These are phyloP conservation scores for Cecidostiba fungosa DNA, from an alignment of 2,888 invertebrate genomes.

Conservation along the genomic window DNA sequence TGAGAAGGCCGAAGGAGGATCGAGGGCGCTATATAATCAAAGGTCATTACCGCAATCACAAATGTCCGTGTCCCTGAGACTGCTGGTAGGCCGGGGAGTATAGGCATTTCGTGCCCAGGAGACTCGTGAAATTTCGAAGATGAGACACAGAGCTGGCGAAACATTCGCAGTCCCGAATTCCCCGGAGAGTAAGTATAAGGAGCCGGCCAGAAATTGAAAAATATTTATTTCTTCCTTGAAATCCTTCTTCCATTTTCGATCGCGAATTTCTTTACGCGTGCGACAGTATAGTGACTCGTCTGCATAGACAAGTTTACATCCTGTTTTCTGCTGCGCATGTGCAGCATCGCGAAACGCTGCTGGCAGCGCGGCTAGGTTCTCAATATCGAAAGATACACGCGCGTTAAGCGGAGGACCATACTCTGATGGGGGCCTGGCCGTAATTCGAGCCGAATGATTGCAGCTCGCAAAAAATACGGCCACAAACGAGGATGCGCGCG, in stretches of 20 bases:
- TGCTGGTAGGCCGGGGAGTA: neutral
- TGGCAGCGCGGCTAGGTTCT: neutral
- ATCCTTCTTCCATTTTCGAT: too few species aligned
- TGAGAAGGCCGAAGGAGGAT: neutral
- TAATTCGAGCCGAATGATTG: conserved; percentile 77
- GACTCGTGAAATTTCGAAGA: conserved; percentile 13
- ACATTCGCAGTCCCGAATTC: neutral
- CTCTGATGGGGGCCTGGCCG: conserved; percentile 69
- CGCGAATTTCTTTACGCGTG: too few species aligned
- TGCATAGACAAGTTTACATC: too few species aligned
- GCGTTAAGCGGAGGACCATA: conserved; percentile 65
- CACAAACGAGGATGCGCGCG: conserved; percentile 69
- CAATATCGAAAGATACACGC: conserved; percentile 5
- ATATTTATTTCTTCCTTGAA: neutral
- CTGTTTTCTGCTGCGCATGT: too few species aligned
- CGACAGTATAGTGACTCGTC: neutral
- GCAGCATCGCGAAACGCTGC: neutral
- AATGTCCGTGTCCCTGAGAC: conserved; percentile 65
- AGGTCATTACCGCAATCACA: conserved; percentile 65
- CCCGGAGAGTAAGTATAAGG: neutral
- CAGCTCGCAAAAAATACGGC: conserved; percentile 73
- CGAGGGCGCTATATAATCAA: conserved; percentile 62
- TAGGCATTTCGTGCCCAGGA: neutral
- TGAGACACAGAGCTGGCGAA: too few species aligned
- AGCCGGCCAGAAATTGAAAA: neutral